Conservation (phyloP, 2,797 vertebrate species). For the Hapalemur alaotrensis region DNA sequence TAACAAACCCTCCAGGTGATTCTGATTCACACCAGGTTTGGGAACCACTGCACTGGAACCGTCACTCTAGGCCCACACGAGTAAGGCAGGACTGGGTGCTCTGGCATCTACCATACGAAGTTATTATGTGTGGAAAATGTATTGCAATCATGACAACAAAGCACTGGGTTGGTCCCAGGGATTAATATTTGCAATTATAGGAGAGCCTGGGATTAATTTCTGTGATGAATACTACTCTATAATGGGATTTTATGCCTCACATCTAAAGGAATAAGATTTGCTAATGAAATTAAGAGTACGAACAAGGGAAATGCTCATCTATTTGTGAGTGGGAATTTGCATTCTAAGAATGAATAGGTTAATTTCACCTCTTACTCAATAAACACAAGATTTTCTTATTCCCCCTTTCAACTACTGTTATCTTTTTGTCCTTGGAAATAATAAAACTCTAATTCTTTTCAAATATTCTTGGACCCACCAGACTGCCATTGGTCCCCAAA, state of each 20-base stretch:
- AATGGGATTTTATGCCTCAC: conserved; percentile 40
- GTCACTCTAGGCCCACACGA: fast-evolving
- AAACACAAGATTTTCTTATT: not conserved
- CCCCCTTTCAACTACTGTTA: not conserved
- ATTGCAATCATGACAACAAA: not conserved
- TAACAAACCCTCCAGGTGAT: not conserved
- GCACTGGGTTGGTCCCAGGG: not conserved
- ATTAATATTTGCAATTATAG: conserved; percentile 22
- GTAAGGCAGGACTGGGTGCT: not conserved
- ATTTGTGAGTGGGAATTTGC: conserved; percentile 16
- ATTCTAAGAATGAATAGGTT: conserved; percentile 11
- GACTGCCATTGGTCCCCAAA: not conserved
- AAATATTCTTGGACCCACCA: not conserved
- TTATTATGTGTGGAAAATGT: not conserved
- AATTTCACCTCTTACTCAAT: conserved; percentile 36
- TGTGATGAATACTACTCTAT: conserved; percentile 28
- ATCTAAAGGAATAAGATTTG: conserved; percentile 47
- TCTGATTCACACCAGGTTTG: not conserved
- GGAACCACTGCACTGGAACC: too few species aligned
- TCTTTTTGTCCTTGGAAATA: conserved; percentile 18
- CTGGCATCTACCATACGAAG: not conserved
- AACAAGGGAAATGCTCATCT: conserved; percentile 24
- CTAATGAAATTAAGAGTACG: conserved; percentile 50
- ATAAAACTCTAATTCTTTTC: conserved; percentile 23
- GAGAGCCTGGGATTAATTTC: conserved; percentile 47